Percentiles rank a stretch among this genome's conserved stretches.
Evolutionary conservation across 2,797 vertebrate species (phyloP).

Genomic region (Characodon lateralis): DNA sequence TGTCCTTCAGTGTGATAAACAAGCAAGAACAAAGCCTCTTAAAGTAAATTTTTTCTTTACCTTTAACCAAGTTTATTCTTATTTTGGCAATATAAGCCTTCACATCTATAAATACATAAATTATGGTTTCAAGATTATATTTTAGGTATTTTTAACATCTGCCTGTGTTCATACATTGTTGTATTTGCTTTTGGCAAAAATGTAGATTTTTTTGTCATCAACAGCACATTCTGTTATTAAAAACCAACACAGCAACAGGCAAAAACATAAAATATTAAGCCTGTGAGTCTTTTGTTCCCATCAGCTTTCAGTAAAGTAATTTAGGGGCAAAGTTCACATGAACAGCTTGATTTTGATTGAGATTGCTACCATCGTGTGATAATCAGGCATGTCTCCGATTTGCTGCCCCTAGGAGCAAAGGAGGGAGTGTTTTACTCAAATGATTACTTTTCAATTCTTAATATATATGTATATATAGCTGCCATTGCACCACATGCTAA

Average conservation of each 20-base stretch:
- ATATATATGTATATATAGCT: too few relatives aligned
- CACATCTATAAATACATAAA: too few relatives aligned
- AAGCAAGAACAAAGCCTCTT: neutral
- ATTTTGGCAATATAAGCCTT: neutral
- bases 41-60: neutral
- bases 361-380: slow-evolving; percentile 2
- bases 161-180: neutral
- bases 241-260: neutral
- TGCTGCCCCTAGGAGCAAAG: neutral
- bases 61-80: neutral
- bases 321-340: neutral
- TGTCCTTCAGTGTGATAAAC: neutral
- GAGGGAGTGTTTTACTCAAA: neutral
- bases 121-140: too few relatives aligned
- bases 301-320: neutral
- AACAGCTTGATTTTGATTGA: slow-evolving; percentile 7
- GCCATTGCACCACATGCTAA: neutral
- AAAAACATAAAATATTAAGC: neutral
- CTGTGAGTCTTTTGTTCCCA: neutral
- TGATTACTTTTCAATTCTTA: neutral
- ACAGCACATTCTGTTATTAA: neutral
- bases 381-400: neutral
- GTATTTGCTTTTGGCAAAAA: neutral
- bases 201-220: neutral
- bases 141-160: too few relatives aligned